Base-by-base conservation (phyloP, 2,113 vertebrate species). In the Zosterops pallidus region DNA sequence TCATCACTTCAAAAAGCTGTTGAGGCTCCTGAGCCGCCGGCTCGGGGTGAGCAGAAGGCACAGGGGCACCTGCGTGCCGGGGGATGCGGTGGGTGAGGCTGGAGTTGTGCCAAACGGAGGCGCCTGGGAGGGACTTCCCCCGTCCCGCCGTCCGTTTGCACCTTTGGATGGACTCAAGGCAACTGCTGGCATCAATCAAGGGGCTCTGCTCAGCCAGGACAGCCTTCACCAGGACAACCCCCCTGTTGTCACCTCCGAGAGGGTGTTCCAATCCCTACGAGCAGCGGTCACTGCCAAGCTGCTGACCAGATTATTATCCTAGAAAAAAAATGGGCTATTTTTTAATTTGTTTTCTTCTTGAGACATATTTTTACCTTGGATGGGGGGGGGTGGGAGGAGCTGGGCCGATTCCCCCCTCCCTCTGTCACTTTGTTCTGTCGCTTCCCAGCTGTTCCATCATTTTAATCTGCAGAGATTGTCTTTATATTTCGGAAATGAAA, bases 391-490 rank as follows among this genome's bases (percentile, higher is more conserved):
- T 79, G 68, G 72, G 72, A 76, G 39, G 49, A 49, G 57, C 46
- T 3, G 31, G 62, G 25, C 25, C 3, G 0, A 11, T 11, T 9
- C 33, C 84, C 75, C 80, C 80, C 86, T 67, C 64, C 82, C 65
- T 35, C 17, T 22, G 21, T 50, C 78, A 14, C 59, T 92, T 80
- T 37, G 53, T 35, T 76, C 41, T 44, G 35, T 57, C 3, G 4
- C 63, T 77, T 69, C 76, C 2, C 90, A 95, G 89, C 90, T 95
- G 94, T 91, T 96, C 85, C 63, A 46, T 75, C 84, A 55, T 86
- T 92, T 94, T 96, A 96, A 97, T 97, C 97, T 87, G 81, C 17
- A 2, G 95, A 94, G 86, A 96, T 94, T 60, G 83, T 44, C 78
- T 87, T 91, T 57, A 71, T 68, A 78, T 90, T 95, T 92, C 64